Evolutionary conservation across 2,888 invertebrate genomes (phyloP), one percentile per base, ranked within the genome.

Genomic region (Thecocarcelia acutangulata): DNA sequence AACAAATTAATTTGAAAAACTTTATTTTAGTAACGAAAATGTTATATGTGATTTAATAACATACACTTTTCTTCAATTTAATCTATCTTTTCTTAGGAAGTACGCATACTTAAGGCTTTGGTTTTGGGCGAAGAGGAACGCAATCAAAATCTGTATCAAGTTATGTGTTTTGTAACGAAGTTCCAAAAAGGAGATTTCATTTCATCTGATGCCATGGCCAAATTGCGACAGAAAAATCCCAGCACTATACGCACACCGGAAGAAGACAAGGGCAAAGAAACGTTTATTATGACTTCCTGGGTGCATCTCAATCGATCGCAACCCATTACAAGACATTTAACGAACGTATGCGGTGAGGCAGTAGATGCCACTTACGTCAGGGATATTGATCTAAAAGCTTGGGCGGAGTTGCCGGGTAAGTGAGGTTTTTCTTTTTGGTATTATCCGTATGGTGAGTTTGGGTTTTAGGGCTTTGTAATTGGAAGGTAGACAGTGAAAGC

Each of bases 141-240:
- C 66, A 97, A 97, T 0, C 97, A 97, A 90, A 94, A 93, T 87
- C 96, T 96, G 83, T 95, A 95, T 89, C 97, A 97, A 92, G 96
- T 95, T 5, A 93, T 98, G 91, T 98, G 98, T 90, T 98, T 98
- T 90, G 94, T 97, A 12, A 96, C 96, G 70, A 96, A 96, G 88
- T 96, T 97, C 86, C 94, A 95, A 70, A 97, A 97, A 91, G 96
- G 96, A 85, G 97, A 97, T 87, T 98, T 98, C 89, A 98, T 98
- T 87, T 97, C 98, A 4, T 96, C 98, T 4, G 98, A 98, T 91
- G 98, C 98, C 19, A 98, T 98, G 97, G 96, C 97, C 42, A 98
- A 98, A 90, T 91, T 98, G 64, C 93, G 98, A 90, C 98, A 98
- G 91, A 93, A 93, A 92, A 97, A 97, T 91, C 96, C 97, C 4